Evolutionary conservation across 2,113 vertebrate species (phyloP), one percentile per base, ranked within the genome.

Genomic region (Noctilio leporinus): DNA sequence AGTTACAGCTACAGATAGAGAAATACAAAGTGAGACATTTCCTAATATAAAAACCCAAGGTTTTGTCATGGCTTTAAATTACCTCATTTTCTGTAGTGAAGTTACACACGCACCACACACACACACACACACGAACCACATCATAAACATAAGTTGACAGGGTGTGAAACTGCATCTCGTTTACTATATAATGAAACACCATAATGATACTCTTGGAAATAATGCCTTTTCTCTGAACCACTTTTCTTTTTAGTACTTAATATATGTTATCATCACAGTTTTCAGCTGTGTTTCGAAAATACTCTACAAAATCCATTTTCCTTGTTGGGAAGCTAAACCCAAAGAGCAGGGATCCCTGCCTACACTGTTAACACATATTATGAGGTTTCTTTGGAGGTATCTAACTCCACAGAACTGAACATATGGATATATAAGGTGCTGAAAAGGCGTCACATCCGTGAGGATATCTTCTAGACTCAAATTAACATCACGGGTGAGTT

Each of bases 161-260:
- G 33, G 73, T 89, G 43, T 91, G 64, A 96, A 95, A 95, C 24
- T 70, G 69, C 62, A 70, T 93, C 40, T 92, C 38, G 2, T 82
- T 95, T 91, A n/a, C 47, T 91, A 81, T 67, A 62, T 62, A 93
- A 94, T 69, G 77, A 95, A 97, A 94, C 55, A 95, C 73, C 33
- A 70, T 89, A 93, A 96, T 94, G 62, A 82, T 91, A 75, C 67
- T 91, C 55, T 86, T 70, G 94, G 62, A 88, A 94, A 96, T 83
- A 93, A 94, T 89, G 78, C 4, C 12, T 94, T 82, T 85, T 73
- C 84, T 96, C 78, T 88, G 69, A 94, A 82, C n/a, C 33, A 77
- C 53, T 93, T 95, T 92, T 96, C 81, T 73, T 93, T 94, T 95
- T 93, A 86, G 89, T 78, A 78, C 72, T 86, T 95, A 93, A 95